phyloP scores from a whole-genome alignment of 2,888 invertebrate genomes.

The Hydrotaea diabolus region DNA sequence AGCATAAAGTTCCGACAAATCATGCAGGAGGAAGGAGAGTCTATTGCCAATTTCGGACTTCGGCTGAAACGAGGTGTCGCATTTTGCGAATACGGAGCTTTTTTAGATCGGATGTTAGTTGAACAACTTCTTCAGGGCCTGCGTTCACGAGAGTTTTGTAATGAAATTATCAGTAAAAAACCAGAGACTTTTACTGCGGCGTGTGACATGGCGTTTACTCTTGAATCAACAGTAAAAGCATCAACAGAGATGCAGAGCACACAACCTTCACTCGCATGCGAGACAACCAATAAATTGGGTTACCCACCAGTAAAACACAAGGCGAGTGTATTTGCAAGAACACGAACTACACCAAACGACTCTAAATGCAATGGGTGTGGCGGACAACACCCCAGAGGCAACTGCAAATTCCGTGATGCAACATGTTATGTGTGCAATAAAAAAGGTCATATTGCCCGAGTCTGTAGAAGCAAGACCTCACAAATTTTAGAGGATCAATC shows the following conservation, averaged over 20 bases:
- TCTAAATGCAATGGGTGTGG: conserved; percentile 16
- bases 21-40: conserved; percentile 34
- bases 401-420: conserved; percentile 29
- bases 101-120: conserved; percentile 60
- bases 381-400: not conserved
- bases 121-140: conserved; percentile 63
- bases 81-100: conserved; percentile 37
- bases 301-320: conserved; percentile 38
- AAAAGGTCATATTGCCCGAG: conserved; percentile 30
- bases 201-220: conserved; percentile 31
- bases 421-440: conserved; percentile 28
- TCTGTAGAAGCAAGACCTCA: conserved; percentile 21
- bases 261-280: not conserved
- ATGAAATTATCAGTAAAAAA: conserved; percentile 62
- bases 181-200: conserved; percentile 49
- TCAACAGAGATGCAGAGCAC: not conserved
- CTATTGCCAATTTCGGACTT: conserved; percentile 42
- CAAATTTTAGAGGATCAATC: conserved; percentile 13
- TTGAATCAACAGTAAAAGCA: conserved; percentile 23
- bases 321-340: not conserved
- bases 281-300: conserved; percentile 42
- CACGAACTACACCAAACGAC: not conserved
- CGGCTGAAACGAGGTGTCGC: conserved; percentile 33
- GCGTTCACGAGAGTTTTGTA: conserved; percentile 50
- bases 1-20: conserved; percentile 51